These are phyloP conservation scores for Lacanobia oleracea DNA, from an alignment of 2,888 invertebrate genomes.

Conservation along the genomic window DNA sequence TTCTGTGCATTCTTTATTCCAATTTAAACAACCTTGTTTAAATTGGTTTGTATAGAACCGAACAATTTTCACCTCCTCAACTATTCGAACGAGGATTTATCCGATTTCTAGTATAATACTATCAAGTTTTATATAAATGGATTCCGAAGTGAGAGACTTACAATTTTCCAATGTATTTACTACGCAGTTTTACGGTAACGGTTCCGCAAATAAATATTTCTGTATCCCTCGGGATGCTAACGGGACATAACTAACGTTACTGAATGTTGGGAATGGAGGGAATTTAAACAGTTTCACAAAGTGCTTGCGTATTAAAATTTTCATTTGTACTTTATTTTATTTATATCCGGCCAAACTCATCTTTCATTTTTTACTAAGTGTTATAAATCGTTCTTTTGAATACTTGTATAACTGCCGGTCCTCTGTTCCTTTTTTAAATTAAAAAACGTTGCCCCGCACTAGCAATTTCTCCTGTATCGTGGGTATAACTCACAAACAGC, in stretches of 20 bases:
- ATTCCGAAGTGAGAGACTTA: conserved; percentile 15
- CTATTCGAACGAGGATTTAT: conserved; percentile 14
- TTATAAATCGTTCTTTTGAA: neutral
- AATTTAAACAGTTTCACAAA: conserved; percentile 2
- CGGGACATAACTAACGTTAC: neutral
- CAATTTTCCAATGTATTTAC: conserved; percentile 27
- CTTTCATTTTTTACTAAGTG: neutral
- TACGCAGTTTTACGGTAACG: conserved; percentile 23
- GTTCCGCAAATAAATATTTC: conserved; percentile 28
- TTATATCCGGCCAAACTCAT: neutral
- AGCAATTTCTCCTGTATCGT: too few relatives aligned
- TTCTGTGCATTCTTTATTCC: neutral
- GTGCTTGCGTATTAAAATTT: neutral
- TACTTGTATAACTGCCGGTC: neutral
- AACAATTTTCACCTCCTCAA: conserved; percentile 9
- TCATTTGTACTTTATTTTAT: neutral
- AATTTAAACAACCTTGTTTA: conserved; percentile 10
- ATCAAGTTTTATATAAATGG: conserved; percentile 39
- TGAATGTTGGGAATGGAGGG: neutral
- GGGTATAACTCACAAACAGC: too few relatives aligned
- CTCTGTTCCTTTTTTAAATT: too few relatives aligned
- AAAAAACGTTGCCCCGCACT: too few relatives aligned
- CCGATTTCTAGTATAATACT: conserved; percentile 14
- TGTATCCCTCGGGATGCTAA: conserved; percentile 3
- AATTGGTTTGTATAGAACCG: conserved; percentile 23